Evolutionary conservation across 2,888 invertebrate genomes (phyloP), one percentile per base, ranked within the genome.

Genomic region (Athripsodes cinereus): DNA sequence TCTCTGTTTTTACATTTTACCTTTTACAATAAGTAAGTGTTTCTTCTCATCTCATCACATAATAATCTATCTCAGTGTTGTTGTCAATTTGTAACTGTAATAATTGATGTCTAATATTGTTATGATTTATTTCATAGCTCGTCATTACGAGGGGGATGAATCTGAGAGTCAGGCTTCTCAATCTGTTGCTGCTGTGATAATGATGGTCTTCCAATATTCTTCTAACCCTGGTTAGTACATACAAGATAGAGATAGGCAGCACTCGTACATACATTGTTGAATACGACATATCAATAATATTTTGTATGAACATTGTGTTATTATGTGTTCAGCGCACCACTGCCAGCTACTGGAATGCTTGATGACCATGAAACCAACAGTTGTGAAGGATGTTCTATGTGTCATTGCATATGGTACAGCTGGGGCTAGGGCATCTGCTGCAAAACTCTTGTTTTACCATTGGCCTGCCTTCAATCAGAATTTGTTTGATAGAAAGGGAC

Each of bases 381-480:
- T 96, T 11, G 88, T 94, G 48, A 92, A 92, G 74, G 97, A 99
- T 72, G 83, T 99, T 60, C 80, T 99, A 31, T 92, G 93, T 71
- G 96, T 97, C 31, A 91, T 98, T 64, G 97, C 98, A 11, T 94
- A 97, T 74, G 99, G 99, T 48, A 96, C 98, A 0, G 88, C 92
- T 64, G 88, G 90, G 53, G 92, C 97, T 0, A 78, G 96, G 53
- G 87, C 93, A n/a, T 94, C 96, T 0, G 98, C 98, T 1, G 96
- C 96, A 54, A 96, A 97, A 75, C 81, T 99, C 40, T 82, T 99
- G 52, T 98, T 99, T 76, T 96, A 97, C 78, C 99, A 99, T 74
- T 99, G 98, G 97, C 99, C 99, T 2, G 92, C 96, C 2, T 90
- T 98, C 68, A 96, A 97, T 74, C 91, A 96, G 21, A 91, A 92